Evolutionary conservation across 2,888 invertebrate species (phyloP).

Genomic region (Hanleya hanleyi): DNA sequence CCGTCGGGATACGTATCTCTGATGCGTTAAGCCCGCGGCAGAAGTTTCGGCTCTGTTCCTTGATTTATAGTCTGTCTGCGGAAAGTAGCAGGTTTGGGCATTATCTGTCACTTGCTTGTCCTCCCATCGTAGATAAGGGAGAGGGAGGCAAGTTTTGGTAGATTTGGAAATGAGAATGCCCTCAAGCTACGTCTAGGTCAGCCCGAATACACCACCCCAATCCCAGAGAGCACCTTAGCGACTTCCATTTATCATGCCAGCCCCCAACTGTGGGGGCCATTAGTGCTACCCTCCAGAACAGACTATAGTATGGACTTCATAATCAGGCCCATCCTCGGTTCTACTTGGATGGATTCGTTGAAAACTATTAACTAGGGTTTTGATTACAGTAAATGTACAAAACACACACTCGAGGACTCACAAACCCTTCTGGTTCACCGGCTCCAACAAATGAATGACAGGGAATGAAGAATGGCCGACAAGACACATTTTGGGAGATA

Average conservation of each 20-base stretch:
- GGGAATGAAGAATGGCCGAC: neutral
- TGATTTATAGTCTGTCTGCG: conserved; percentile 1
- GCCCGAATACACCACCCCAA: neutral
- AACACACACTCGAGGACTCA: neutral
- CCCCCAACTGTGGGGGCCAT: neutral
- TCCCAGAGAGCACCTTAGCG: neutral
- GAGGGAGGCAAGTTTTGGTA: conserved; percentile 5
- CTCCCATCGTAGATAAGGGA: conserved; percentile 4
- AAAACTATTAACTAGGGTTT: neutral
- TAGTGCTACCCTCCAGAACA: neutral
- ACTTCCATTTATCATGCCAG: neutral
- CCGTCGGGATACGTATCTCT: neutral
- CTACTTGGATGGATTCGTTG: neutral
- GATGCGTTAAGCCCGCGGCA: neutral
- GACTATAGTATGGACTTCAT: neutral
- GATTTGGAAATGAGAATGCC: neutral
- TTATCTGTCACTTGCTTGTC: conserved; percentile 7
- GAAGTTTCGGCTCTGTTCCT: neutral
- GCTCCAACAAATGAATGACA: neutral
- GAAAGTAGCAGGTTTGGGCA: conserved; percentile 10
- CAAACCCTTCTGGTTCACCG: too few species aligned
- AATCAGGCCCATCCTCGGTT: neutral
- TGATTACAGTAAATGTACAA: neutral
- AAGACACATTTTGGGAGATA: neutral
- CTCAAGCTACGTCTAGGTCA: neutral